These are phyloP conservation scores for Protodeltote pygarga DNA, from an alignment of 2,888 invertebrate species.

Conservation along the genomic window DNA sequence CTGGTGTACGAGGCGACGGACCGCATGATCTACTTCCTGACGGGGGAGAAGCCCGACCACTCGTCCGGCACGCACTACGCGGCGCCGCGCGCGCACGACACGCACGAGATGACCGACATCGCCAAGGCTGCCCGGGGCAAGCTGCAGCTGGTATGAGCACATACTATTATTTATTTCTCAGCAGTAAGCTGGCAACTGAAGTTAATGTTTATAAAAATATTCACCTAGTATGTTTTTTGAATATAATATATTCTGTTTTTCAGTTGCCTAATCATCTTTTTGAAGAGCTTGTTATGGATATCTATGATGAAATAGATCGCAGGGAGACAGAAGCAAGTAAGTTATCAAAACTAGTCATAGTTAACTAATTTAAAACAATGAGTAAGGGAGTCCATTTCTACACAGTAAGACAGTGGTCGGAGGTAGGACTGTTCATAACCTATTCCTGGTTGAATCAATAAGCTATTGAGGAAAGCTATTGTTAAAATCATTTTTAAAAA, in stretches of 20 bases:
- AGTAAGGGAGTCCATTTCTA: too few relatives aligned
- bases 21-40: slow-evolving; percentile 95
- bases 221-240: too few relatives aligned
- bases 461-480: too few relatives aligned
- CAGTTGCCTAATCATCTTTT: slow-evolving; percentile 96
- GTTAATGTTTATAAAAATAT: too few relatives aligned
- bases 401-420: too few relatives aligned
- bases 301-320: slow-evolving; percentile 99
- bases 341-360: slow-evolving; percentile 60
- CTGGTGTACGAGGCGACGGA: slow-evolving; percentile 98
- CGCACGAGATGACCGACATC: slow-evolving; percentile 92
- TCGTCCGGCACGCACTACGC: slow-evolving; percentile 93
- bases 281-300: slow-evolving; percentile 98
- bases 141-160: slow-evolving; percentile 92
- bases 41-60: slow-evolving; percentile 95
- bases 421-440: too few relatives aligned
- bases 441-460: too few relatives aligned
- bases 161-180: too few relatives aligned
- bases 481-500: too few relatives aligned
- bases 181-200: too few relatives aligned
- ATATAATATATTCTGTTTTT: slow-evolving; percentile 26
- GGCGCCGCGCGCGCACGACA: slow-evolving; percentile 89
- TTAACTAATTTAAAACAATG: too few relatives aligned
- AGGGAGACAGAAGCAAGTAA: slow-evolving; percentile 97
- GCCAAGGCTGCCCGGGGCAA: slow-evolving; percentile 94